phyloP scores from a whole-genome alignment of 2,113 vertebrate species.

The Cryptoleucopteryx plumbea region DNA sequence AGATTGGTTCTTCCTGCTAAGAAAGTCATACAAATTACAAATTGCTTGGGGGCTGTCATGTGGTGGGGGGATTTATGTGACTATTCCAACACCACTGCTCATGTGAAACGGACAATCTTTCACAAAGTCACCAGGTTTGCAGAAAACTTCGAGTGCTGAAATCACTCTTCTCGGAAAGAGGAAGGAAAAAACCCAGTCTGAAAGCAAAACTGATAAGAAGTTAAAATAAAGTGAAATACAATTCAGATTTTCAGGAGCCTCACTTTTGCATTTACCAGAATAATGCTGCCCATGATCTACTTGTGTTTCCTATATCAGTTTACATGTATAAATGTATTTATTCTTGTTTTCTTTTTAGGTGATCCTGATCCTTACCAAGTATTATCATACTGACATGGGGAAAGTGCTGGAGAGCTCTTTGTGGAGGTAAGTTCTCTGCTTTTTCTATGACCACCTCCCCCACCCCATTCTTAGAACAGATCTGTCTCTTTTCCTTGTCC shows the following conservation, averaged over 20 bases:
- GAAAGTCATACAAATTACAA: neutral
- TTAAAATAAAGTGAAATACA: neutral
- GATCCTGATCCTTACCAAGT: conserved; percentile 96
- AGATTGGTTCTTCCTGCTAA: neutral
- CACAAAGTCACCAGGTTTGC: neutral
- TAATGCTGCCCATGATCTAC: neutral
- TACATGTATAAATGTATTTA: neutral
- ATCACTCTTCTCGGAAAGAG: neutral
- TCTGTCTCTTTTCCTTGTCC: neutral
- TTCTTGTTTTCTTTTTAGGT: conserved; percentile 77
- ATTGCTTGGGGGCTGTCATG: neutral
- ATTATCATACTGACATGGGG: conserved; percentile 94
- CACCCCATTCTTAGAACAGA: rapidly evolving
- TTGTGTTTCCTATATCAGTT: neutral
- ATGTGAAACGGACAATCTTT: neutral
- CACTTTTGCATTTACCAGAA: neutral
- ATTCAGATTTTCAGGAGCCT: neutral
- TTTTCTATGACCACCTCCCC: neutral
- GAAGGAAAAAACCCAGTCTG: neutral
- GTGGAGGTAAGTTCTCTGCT: conserved; percentile 79
- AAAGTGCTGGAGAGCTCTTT: conserved; percentile 96
- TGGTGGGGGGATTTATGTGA: neutral
- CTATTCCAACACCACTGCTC: neutral
- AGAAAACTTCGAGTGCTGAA: neutral
- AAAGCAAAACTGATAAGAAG: neutral